phyloP scores from a whole-genome alignment of 2,888 invertebrate genomes.

The Neoitamus cyanurus region DNA sequence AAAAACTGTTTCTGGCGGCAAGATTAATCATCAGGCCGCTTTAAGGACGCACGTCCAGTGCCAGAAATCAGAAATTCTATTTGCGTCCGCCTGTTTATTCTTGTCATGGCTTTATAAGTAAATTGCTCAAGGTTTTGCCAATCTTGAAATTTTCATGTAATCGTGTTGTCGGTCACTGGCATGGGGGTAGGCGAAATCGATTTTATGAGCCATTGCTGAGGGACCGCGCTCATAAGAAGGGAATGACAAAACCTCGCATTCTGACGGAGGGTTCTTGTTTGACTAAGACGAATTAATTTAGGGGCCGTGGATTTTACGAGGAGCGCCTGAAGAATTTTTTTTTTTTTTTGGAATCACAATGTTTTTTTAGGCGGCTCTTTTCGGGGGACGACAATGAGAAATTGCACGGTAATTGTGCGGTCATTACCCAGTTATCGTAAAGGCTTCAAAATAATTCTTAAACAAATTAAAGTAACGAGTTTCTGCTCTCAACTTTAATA shows the following conservation, averaged over 20 bases:
- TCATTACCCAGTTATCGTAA: neutral
- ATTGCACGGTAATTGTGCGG: neutral
- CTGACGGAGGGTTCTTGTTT: neutral
- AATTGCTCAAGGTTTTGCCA: neutral
- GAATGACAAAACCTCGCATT: neutral
- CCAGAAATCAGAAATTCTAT: conserved; percentile 1
- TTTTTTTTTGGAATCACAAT: neutral
- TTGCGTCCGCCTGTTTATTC: conserved; percentile 1
- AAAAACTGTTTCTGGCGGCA: neutral
- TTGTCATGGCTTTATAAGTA: conserved; percentile 5
- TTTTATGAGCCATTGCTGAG: neutral
- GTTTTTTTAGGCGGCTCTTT: neutral
- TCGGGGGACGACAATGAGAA: neutral
- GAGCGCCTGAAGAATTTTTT: neutral
- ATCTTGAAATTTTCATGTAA: neutral
- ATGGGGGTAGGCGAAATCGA: neutral
- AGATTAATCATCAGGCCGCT: neutral
- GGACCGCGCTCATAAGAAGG: neutral
- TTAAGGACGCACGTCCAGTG: neutral
- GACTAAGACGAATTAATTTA: neutral
- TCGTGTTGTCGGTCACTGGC: neutral
- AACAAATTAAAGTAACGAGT: too few relatives aligned
- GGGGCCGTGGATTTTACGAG: neutral
- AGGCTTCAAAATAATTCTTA: too few relatives aligned
- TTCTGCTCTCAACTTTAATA: too few relatives aligned